phyloP scores from a whole-genome alignment of 2,113 vertebrate species.

The Stegastes partitus region DNA sequence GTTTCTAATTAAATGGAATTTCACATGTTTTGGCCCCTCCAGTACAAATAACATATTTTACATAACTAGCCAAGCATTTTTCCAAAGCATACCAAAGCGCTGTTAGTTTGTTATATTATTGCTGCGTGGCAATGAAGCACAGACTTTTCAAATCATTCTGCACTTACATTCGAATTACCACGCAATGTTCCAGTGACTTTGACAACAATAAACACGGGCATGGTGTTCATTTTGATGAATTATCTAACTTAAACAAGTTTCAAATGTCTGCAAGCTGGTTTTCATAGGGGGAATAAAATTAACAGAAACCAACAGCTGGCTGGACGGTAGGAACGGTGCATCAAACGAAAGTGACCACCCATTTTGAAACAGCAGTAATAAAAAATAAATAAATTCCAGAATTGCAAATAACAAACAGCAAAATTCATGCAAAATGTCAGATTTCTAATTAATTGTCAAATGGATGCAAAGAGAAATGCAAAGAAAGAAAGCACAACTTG shows the following conservation, averaged over 20 bases:
- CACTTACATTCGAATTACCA: slow-evolving; percentile 21
- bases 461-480: neutral
- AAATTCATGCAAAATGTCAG: neutral
- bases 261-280: slow-evolving; percentile 18
- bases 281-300: neutral
- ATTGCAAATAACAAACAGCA: no score
- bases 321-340: neutral
- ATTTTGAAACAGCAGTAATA: slow-evolving; percentile 1
- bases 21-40: neutral
- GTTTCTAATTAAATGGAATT: neutral
- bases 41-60: slow-evolving; percentile 8
- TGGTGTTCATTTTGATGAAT: slow-evolving; percentile 36
- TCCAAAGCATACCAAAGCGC: slow-evolving; percentile 14
- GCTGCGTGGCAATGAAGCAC: slow-evolving; percentile 18
- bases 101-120: slow-evolving; percentile 14
- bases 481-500: no score
- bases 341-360: neutral
- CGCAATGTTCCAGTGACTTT: slow-evolving; percentile 29
- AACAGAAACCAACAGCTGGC: neutral
- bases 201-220: slow-evolving; percentile 41
- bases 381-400: no score
- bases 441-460: neutral
- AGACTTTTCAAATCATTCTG: slow-evolving; percentile 40
- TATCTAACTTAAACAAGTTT: slow-evolving; percentile 41
- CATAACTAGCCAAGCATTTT: neutral